phyloP scores from a whole-genome alignment of 1,140 invertebrate species.

The Delia radicum region DNA sequence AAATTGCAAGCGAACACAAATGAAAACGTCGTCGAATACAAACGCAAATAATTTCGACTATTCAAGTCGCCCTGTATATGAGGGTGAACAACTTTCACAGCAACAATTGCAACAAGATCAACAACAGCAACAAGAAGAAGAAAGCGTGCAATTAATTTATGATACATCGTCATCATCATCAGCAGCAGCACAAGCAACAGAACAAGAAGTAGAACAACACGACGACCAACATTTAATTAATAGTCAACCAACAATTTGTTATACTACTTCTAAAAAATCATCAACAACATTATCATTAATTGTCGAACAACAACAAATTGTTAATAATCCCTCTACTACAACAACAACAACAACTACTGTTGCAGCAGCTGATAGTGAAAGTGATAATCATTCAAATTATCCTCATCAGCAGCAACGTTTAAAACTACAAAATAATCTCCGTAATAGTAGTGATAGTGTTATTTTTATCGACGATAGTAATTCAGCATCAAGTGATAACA shows the following conservation, averaged over 20 bases:
- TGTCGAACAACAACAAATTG: slow-evolving; percentile 8
- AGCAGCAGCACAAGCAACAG: background rate
- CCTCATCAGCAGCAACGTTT: background rate
- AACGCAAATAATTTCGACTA: slow-evolving; percentile 30
- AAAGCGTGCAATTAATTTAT: background rate
- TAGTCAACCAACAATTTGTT: background rate
- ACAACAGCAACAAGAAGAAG: background rate
- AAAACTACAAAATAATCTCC: background rate
- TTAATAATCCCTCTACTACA: background rate
- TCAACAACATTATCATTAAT: background rate
- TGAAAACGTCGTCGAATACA: slow-evolving; percentile 31
- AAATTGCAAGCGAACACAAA: slow-evolving; percentile 26
- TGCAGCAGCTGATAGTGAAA: slow-evolving; percentile 5
- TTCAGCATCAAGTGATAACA: background rate
- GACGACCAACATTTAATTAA: background rate
- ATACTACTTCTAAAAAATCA: background rate
- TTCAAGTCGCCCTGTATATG: slow-evolving; percentile 30
- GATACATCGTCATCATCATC: too few species aligned
- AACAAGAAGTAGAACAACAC: background rate
- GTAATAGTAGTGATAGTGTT: background rate
- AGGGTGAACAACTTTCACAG: slow-evolving; percentile 24
- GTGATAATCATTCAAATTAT: background rate
- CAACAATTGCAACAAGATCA: slow-evolving; percentile 22
- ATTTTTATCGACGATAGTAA: slow-evolving; percentile 30
- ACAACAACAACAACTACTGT: background rate